Evolutionary conservation across 1,140 invertebrate species (phyloP).

Genomic region (Mactra quadrangularis): DNA sequence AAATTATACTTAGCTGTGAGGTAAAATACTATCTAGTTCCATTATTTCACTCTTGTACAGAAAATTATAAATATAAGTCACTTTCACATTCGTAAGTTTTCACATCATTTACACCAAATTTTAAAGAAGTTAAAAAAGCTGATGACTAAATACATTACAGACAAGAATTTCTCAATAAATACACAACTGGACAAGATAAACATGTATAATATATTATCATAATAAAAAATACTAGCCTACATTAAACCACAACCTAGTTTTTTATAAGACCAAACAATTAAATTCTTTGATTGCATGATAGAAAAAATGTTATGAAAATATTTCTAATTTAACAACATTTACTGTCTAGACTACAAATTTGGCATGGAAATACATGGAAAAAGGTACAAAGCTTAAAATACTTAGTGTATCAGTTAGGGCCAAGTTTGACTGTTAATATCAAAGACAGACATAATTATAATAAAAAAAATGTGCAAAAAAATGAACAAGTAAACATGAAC

Average conservation of each 20-base stretch:
- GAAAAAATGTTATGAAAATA: constrained; percentile 47
- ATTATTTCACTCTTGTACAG: too few relatives aligned
- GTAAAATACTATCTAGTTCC: too few relatives aligned
- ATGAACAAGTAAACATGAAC: constrained; percentile 44
- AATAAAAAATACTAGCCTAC: constrained; percentile 24
- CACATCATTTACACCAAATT: too few relatives aligned
- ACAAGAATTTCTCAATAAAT: background rate
- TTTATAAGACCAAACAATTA: constrained; percentile 9
- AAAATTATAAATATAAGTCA: too few relatives aligned
- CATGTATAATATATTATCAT: background rate
- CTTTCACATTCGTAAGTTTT: too few relatives aligned
- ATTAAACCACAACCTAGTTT: constrained; percentile 27
- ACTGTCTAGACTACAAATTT: constrained; percentile 11
- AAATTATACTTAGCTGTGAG: too few relatives aligned
- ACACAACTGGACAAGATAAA: constrained; percentile 8
- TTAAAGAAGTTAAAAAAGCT: too few relatives aligned
- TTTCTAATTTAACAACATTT: constrained; percentile 31
- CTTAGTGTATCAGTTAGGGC: too few relatives aligned
- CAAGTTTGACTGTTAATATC: too few relatives aligned
- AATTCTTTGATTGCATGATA: constrained; percentile 29
- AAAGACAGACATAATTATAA: too few relatives aligned
- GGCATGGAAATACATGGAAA: constrained; percentile 6
- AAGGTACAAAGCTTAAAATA: constrained; percentile 10
- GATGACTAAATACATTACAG: background rate
- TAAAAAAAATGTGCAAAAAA: constrained; percentile 7